Evolutionary conservation across 2,888 invertebrate species (phyloP).

Genomic region (Cacoxenus indagator): DNA sequence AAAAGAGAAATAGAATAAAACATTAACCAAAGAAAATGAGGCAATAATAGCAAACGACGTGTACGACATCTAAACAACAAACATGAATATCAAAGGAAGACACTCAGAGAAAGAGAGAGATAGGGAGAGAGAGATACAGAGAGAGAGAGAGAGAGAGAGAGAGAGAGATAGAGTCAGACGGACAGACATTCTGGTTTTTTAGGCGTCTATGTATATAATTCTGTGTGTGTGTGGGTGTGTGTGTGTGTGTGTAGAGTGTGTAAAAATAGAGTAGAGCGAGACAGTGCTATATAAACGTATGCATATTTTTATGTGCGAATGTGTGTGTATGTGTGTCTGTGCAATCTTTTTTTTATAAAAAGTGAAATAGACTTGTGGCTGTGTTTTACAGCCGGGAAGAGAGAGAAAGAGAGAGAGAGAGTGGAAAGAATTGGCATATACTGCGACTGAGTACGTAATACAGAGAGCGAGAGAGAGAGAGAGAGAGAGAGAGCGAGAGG

Average conservation of each 20-base stretch:
- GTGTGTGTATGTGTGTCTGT: conserved; percentile 32
- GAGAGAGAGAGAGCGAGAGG: conserved; percentile 26
- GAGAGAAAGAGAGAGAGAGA: conserved; percentile 13
- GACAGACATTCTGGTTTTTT: not conserved
- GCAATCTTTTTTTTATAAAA: not conserved
- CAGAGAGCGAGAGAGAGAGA: not conserved
- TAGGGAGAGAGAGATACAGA: not conserved
- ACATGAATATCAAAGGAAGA: not conserved
- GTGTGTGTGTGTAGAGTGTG: conserved; percentile 25
- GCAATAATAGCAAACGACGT: not conserved
- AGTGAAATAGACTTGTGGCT: conserved; percentile 3
- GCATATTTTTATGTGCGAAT: conserved; percentile 12
- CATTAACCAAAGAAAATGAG: not conserved
- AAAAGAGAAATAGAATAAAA: not conserved
- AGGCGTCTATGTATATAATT: not conserved
- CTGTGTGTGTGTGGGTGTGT: conserved; percentile 23
- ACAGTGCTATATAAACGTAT: too few relatives aligned
- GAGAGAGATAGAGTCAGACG: not conserved
- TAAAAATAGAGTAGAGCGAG: too few relatives aligned
- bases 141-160: not conserved
- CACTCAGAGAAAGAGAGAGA: not conserved
- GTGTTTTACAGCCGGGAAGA: conserved; percentile 4
- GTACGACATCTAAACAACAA: not conserved
- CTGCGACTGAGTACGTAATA: not conserved
- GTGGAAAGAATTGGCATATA: not conserved